Conservation (phyloP, 2,888 invertebrate genomes). For the Tryphoninae sp. region DNA sequence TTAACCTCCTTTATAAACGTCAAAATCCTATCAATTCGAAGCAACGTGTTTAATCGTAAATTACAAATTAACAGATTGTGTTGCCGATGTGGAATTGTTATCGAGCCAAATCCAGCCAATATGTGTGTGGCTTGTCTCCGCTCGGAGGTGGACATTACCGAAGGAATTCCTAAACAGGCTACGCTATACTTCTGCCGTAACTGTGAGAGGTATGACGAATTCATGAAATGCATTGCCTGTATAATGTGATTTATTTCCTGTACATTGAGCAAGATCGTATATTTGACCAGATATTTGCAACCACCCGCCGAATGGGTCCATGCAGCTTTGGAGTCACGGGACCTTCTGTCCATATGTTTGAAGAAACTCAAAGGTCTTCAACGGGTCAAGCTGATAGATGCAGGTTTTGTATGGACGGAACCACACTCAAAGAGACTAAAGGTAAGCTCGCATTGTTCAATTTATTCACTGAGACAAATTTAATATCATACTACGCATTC, state of each 20-base stretch:
- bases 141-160: conserved; percentile 96
- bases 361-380: conserved; percentile 95
- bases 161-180: conserved; percentile 96
- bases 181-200: conserved; percentile 94
- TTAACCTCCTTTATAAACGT: conserved; percentile 29
- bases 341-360: conserved; percentile 93
- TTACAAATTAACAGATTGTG: conserved; percentile 86
- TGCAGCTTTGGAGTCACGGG: conserved; percentile 93
- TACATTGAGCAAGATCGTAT: background rate
- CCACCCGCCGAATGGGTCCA: conserved; percentile 95
- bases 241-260: background rate
- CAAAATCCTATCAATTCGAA: background rate
- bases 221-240: background rate
- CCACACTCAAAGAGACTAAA: conserved; percentile 99
- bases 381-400: conserved; percentile 95
- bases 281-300: conserved; percentile 88
- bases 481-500: background rate
- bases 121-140: conserved; percentile 98
- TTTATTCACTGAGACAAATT: background rate
- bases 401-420: conserved; percentile 99
- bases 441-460: conserved; percentile 81
- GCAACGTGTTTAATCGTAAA: background rate
- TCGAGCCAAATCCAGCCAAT: conserved; percentile 97
- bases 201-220: conserved; percentile 89
- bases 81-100: conserved; percentile 95